Conservation (phyloP, 2,797 vertebrate genomes). For the Mycteria americana region DNA sequence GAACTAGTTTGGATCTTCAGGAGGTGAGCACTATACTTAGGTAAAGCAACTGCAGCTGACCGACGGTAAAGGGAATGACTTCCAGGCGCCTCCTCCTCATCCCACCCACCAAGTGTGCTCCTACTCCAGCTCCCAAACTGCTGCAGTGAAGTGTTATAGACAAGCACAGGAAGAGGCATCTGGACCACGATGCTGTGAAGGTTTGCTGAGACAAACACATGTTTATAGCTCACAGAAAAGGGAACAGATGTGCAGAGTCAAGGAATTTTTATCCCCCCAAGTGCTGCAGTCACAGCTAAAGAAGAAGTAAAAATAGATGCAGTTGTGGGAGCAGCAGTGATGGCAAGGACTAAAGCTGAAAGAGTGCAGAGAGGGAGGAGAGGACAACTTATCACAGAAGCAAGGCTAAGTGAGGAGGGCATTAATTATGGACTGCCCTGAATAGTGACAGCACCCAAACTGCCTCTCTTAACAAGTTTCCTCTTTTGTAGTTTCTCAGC, state of each 20-base stretch:
- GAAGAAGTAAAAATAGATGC: constrained; percentile 23
- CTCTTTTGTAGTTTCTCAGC: neutral
- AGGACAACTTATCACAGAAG: constrained; percentile 3
- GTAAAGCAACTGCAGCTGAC: neutral
- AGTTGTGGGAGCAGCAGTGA: neutral
- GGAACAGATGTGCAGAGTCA: constrained; percentile 33
- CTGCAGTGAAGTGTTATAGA: neutral
- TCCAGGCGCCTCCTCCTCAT: neutral
- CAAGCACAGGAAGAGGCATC: neutral
- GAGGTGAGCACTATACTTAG: neutral
- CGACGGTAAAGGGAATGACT: neutral
- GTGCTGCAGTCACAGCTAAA: constrained; percentile 35
- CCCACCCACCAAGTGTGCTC: neutral
- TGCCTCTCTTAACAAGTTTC: constrained; percentile 11
- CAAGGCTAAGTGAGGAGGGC: neutral
- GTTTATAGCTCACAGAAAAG: neutral
- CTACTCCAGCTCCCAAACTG: neutral
- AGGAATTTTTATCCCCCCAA: constrained; percentile 23
- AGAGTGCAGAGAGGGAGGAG: constrained; percentile 7
- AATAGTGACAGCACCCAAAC: constrained; percentile 8
- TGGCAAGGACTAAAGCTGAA: constrained; percentile 25
- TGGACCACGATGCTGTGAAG: neutral
- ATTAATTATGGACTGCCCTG: constrained; percentile 36
- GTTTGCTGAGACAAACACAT: constrained; percentile 36
- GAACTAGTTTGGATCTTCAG: neutral